Evolutionary conservation across 2,888 invertebrate species (phyloP), one percentile per base, ranked within the genome.

Genomic region (Mylabris sibirica): DNA sequence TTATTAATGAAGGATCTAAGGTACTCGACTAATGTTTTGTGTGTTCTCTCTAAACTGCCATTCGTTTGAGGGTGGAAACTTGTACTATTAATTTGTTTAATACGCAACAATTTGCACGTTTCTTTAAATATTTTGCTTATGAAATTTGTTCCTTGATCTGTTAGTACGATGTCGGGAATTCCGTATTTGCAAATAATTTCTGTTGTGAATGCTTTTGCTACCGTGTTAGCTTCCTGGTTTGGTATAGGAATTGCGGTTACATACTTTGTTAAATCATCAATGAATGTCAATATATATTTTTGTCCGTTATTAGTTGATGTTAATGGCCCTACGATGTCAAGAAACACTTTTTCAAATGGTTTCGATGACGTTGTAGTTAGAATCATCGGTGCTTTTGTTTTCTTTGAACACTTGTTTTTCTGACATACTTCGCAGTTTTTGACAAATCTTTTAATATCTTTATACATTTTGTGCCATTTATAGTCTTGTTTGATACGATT

Each of bases 151-250:
- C 73, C 69, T 71, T 70, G 71, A 62, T 73, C 73, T 11, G 66
- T 70, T 26, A 70, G 20, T 9, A 74, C 62, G 12, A 57, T 53
- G 11, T 67, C 60, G 0, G 68, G 72, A 0, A 70, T 69, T 1
- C 74, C 73, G 64, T 75, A 72, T 72, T 74, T 63, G 74, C 75
- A 70, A 68, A 80, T 71, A 24, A 76, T 68, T 60, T 74, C 20
- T 49, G 61, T 38, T 14, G 71, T 72, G 11, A 79, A 73, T 44
- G 41, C 71, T 64, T 73, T 74, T 1, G 82, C 81, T 8, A 83
- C 73, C 0, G 81, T 82, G 49, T 41, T 26, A 0, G 83, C 77
- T 74, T 81, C 79, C 22, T 78, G 75, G 74, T 83, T 80, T 5
- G 74, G 75, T 11, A 84, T 71, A 0, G 81, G 70, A 53, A 71